Evolutionary conservation across 2,888 invertebrate species (phyloP).

Genomic region (Tuta absoluta): DNA sequence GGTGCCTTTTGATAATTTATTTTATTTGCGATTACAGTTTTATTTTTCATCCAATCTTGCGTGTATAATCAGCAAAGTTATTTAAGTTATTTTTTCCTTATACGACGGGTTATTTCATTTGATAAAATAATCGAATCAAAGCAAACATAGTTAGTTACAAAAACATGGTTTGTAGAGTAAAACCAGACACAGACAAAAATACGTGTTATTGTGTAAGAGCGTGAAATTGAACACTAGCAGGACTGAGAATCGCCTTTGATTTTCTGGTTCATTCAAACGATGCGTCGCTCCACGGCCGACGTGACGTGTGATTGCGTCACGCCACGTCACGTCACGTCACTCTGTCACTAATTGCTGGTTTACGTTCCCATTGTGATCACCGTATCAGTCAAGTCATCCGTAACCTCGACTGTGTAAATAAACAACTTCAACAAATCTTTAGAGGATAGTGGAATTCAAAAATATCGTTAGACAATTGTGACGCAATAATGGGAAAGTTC

Average conservation of each 20-base stretch:
- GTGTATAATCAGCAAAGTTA: too few species aligned
- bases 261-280: constrained; percentile 18
- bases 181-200: background rate
- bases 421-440: background rate
- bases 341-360: constrained; percentile 32
- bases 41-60: too few species aligned
- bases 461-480: background rate
- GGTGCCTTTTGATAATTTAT: too few species aligned
- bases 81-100: too few species aligned
- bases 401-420: constrained; percentile 13
- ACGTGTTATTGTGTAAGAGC: background rate
- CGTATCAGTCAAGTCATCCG: constrained; percentile 24
- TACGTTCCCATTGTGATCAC: constrained; percentile 23
- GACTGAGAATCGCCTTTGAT: constrained; percentile 18
- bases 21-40: too few species aligned
- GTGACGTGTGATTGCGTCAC: constrained; percentile 23
- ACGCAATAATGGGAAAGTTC: background rate
- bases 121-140: too few species aligned
- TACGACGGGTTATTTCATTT: too few species aligned
- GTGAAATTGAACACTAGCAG: background rate
- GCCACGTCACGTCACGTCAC: constrained; percentile 25
- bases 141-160: too few species aligned
- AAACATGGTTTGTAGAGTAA: too few species aligned
- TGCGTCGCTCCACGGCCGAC: constrained; percentile 6
- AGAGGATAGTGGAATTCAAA: background rate